A percentile compares a stretch with the other conserved stretches of the same genome.
These are phyloP conservation scores for Drosophila athabasca DNA, from an alignment of 1,140 invertebrate species.

Conservation along the genomic window DNA sequence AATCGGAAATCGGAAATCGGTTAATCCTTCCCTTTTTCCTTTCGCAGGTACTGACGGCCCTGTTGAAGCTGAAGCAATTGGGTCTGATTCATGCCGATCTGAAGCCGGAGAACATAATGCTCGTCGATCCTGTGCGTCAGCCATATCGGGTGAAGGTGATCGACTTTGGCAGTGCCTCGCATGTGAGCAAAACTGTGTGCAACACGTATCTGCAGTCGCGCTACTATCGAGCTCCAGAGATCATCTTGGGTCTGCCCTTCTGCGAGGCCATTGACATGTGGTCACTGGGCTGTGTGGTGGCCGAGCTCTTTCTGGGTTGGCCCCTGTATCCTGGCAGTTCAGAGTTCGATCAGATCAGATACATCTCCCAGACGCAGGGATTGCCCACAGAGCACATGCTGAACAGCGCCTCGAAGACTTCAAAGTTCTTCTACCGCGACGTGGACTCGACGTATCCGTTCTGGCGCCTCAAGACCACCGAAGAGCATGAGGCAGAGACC, in stretches of 20 bases:
- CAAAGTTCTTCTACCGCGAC: slow-evolving; percentile 99
- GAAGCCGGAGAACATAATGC: slow-evolving; percentile 99
- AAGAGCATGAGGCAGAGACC: slow-evolving; percentile 99
- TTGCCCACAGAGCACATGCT: slow-evolving; percentile 99
- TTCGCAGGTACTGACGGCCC: slow-evolving; percentile 91
- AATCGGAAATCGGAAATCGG: not conserved
- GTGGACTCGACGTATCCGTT: slow-evolving; percentile 98
- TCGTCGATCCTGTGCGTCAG: slow-evolving; percentile 98
- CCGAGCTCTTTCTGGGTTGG: slow-evolving; percentile 99
- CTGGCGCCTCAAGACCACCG: slow-evolving; percentile 98
- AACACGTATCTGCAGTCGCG: slow-evolving; percentile 99
- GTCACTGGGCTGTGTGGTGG: slow-evolving; percentile 99
- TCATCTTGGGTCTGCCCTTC: slow-evolving; percentile 98
- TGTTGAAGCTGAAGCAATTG: slow-evolving; percentile 98
- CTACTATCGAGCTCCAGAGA: slow-evolving; percentile 99
- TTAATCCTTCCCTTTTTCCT: too few species aligned
- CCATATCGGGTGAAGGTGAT: slow-evolving; percentile 99
- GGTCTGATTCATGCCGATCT: slow-evolving; percentile 99
- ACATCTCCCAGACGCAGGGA: slow-evolving; percentile 90
- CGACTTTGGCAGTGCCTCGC: slow-evolving; percentile 99
- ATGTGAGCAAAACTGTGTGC: slow-evolving; percentile 99
- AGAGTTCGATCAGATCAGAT: slow-evolving; percentile 99
- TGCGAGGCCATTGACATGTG: slow-evolving; percentile 99
- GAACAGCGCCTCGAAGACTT: slow-evolving; percentile 99
- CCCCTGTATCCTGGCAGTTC: slow-evolving; percentile 99